phyloP scores from a whole-genome alignment of 1,140 invertebrate species.

The Zaprionus kolodkinae region DNA sequence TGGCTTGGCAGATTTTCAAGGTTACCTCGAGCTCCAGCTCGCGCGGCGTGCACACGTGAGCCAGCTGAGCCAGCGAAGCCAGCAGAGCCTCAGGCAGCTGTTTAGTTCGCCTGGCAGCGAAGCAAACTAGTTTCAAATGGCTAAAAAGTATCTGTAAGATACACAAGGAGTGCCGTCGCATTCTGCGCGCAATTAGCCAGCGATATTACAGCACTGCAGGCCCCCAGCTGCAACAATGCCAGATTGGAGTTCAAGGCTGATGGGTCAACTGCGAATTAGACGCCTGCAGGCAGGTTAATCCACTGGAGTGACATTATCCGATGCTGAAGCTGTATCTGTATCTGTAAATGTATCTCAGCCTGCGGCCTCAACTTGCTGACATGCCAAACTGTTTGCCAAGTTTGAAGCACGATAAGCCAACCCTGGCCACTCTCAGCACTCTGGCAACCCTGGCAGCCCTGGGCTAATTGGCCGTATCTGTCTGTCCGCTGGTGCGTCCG shows the following conservation, averaged over 20 bases:
- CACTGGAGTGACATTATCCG: conserved; percentile 72
- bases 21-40: conserved; percentile 52
- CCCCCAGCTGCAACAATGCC: conserved; percentile 30
- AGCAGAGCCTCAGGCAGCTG: conserved; percentile 53
- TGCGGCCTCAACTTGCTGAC: conserved; percentile 12
- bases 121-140: conserved; percentile 81
- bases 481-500: conserved; percentile 14
- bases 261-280: conserved; percentile 78
- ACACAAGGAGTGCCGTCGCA: conserved; percentile 67
- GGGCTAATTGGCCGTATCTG: conserved; percentile 51
- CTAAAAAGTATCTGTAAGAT: conserved; percentile 74
- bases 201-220: conserved; percentile 47
- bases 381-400: conserved; percentile 25
- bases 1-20: conserved; percentile 67
- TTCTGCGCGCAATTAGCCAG: conserved; percentile 62
- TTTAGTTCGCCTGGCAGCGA: conserved; percentile 31
- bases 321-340: conserved; percentile 49
- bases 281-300: conserved; percentile 78
- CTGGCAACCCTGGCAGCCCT: conserved; percentile 9
- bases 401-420: too few species aligned
- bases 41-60: conserved; percentile 69
- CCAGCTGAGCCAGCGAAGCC: not conserved
- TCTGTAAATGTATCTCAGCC: conserved; percentile 18
- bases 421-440: not conserved
- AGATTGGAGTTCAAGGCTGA: conserved; percentile 78